These are phyloP conservation scores for Loxodonta africana DNA, from an alignment of 2,113 vertebrate genomes.

Conservation along the genomic window DNA sequence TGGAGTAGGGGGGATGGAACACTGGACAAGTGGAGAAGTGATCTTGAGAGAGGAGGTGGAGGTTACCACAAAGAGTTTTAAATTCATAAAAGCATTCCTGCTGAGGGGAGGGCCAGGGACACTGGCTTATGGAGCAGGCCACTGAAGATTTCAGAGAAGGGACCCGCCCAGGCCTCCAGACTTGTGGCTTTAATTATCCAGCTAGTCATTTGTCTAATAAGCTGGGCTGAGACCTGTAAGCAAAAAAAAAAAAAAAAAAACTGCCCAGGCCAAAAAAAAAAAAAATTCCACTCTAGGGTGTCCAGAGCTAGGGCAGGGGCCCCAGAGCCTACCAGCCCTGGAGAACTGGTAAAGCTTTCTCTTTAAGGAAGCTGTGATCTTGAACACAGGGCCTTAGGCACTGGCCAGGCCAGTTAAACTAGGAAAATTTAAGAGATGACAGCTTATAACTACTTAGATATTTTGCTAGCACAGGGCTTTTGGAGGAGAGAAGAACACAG, in stretches of 20 bases:
- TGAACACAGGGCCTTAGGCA: background rate
- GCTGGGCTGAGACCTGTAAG: conserved; percentile 31
- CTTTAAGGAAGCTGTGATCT: background rate
- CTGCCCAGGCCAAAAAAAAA: background rate
- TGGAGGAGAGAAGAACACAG: background rate
- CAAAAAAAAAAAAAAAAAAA: background rate
- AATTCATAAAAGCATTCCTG: conserved; percentile 15
- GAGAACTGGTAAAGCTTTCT: background rate
- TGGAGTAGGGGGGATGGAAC: background rate
- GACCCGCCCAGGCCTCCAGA: conserved; percentile 14
- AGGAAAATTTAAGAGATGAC: conserved; percentile 3
- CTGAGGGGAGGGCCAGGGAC: background rate
- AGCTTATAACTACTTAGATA: background rate
- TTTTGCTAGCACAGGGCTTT: background rate
- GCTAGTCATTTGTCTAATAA: conserved; percentile 70
- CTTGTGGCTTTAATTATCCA: conserved; percentile 71
- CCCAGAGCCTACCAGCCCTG: background rate
- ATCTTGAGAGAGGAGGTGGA: background rate
- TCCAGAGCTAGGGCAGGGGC: background rate
- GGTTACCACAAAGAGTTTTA: background rate
- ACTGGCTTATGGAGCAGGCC: background rate
- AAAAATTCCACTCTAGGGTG: background rate
- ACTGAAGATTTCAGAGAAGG: background rate
- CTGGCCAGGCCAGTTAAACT: conserved; percentile 16
- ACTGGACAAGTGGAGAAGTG: background rate